Base-by-base conservation (phyloP, 2,113 vertebrate species). In the Vulpes vulpes region DNA sequence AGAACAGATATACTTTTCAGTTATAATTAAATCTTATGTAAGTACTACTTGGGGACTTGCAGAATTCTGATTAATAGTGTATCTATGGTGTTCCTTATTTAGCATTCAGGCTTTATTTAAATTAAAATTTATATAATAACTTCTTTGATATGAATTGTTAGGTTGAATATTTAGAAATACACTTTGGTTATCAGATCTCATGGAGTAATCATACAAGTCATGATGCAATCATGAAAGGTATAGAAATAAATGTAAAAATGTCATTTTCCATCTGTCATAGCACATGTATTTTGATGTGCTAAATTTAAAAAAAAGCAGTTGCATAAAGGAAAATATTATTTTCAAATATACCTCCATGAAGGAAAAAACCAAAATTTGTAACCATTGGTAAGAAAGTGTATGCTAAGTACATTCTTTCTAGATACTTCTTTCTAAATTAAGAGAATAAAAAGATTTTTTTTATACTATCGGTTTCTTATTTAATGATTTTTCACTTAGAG, bases 161-260 rank as follows among this genome's bases (percentile, higher is more conserved):
- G 23, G 38, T 85, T 30, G 62, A 83, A 80, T 8, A 84, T 83
- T 95, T 96, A 67, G 32, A 87, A 94, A 92, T 92, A 27, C 14
- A 22, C 22, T 84, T 65, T 15, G 1, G 17, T 92, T 82, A 51
- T 38, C n/a, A 43, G 7, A 14, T 91, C 32, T 86, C 49, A 35
- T 27, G 20, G 9, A 91, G 1, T 71, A 92, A 94, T 93, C 27
- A 55, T 38, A 89, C 80, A 80, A 86, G 73, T 43, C 79, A 53
- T 55, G 30, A 62, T 17, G 25, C 5, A 76, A 19, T 65, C 16
- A 11, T 55, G 43, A 79, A 86, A 90, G 0, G 2, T 38, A 0
- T n/a, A 90, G 64, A 94, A 87, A 62, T 89, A 95, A 86, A 87
- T 88, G n/a, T 85, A 64, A 95, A 85, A 82, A 88, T 76, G 30